A percentile compares a stretch with the other conserved stretches of the same genome.
Evolutionary conservation across 2,113 vertebrate species (phyloP).

Genomic region (Tachycineta bicolor): DNA sequence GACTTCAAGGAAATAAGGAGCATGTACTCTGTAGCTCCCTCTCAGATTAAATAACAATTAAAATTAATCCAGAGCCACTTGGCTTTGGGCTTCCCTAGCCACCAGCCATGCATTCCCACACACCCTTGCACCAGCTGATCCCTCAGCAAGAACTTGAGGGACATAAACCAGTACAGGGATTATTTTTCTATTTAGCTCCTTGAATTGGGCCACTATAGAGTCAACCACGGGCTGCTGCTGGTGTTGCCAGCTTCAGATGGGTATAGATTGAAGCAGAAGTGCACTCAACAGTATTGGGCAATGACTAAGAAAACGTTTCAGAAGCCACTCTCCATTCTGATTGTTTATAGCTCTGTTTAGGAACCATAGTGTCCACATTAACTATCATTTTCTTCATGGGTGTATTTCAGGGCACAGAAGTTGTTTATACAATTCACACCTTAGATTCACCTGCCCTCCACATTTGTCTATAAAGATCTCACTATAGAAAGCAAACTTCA

Average conservation of each 20-base stretch:
- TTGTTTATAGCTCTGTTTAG: neutral
- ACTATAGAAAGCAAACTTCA: neutral
- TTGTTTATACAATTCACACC: neutral
- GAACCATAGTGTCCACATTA: neutral
- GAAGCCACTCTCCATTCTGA: neutral
- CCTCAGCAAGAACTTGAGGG: neutral
- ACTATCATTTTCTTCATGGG: neutral
- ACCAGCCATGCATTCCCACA: neutral
- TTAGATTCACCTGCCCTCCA: neutral
- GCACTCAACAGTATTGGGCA: neutral
- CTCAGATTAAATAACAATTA: constrained; percentile 12
- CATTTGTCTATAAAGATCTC: neutral
- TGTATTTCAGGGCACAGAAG: neutral
- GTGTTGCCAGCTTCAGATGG: neutral
- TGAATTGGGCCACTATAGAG: neutral
- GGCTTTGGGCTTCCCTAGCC: neutral
- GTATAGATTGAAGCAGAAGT: neutral
- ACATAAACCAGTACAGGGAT: neutral
- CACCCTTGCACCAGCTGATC: neutral
- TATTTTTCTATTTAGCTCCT: neutral
- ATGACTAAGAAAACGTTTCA: neutral
- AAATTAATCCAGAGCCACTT: neutral
- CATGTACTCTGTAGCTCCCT: neutral
- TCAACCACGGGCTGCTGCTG: neutral
- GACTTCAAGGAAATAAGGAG: neutral